A percentile compares a stretch with the other conserved stretches of the same genome.
These are phyloP conservation scores for Anarsia innoxiella DNA, from an alignment of 2,888 invertebrate genomes.

Conservation along the genomic window DNA sequence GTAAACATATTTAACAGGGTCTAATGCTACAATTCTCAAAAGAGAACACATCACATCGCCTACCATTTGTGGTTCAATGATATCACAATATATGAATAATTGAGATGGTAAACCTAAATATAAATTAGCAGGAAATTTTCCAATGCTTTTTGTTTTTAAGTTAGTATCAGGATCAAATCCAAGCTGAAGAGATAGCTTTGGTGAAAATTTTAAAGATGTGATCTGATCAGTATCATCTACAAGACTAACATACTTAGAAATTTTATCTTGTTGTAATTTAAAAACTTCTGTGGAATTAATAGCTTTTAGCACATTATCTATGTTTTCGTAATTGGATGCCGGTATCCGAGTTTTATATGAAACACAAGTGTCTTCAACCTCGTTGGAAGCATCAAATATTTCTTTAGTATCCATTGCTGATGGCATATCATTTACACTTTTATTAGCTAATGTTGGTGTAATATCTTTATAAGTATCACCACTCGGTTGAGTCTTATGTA, in stretches of 20 bases:
- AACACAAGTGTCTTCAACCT: too few species aligned
- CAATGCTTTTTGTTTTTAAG: slow-evolving; percentile 11
- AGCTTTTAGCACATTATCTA: slow-evolving; percentile 16
- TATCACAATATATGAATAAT: slow-evolving; percentile 20
- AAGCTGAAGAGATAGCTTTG: slow-evolving; percentile 18
- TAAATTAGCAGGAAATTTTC: slow-evolving; percentile 19
- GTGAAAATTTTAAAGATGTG: slow-evolving; percentile 6
- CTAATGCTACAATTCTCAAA: slow-evolving; percentile 21
- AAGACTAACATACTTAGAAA: slow-evolving; percentile 13
- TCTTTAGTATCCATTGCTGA: too few species aligned
- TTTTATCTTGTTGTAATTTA: slow-evolving; percentile 18
- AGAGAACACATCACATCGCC: slow-evolving; percentile 23
- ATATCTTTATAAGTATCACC: slow-evolving; percentile 17
- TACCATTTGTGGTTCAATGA: slow-evolving; percentile 18
- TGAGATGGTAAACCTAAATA: slow-evolving; percentile 20
- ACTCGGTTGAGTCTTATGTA: slow-evolving; percentile 12
- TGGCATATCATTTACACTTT: too few species aligned
- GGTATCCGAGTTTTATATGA: too few species aligned
- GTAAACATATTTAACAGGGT: slow-evolving; percentile 20
- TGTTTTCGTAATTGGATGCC: slow-evolving; percentile 19
- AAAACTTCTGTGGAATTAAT: slow-evolving; percentile 18
- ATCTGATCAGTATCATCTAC: background rate
- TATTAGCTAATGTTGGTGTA: too few species aligned
- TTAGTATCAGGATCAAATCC: slow-evolving; percentile 21
- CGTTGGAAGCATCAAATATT: too few species aligned